Percentiles rank a stretch among this genome's conserved stretches.
phyloP scores from a whole-genome alignment of 2,888 invertebrate genomes.

The Dryocosmus kuriphilus region DNA sequence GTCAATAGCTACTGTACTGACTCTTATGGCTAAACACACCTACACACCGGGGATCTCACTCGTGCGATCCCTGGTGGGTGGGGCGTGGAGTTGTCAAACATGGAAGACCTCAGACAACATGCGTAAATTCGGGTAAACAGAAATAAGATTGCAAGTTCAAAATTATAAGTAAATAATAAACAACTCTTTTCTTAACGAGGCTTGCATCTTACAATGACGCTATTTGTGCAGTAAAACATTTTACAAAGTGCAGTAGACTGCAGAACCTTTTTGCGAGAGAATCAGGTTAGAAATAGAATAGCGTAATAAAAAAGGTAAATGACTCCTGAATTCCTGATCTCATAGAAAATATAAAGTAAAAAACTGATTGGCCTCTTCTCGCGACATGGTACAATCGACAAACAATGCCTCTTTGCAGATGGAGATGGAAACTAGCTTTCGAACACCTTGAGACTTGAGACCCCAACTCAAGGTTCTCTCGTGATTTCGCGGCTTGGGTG shows the following conservation, averaged over 20 bases:
- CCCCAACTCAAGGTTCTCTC: conserved; percentile 58
- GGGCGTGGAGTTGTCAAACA: too few species aligned
- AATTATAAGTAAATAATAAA: too few species aligned
- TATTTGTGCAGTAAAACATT: not conserved
- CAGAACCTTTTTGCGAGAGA: not conserved
- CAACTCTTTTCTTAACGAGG: too few species aligned
- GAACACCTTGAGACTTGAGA: conserved; percentile 57
- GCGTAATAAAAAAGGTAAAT: not conserved
- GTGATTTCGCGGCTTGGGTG: conserved; percentile 19
- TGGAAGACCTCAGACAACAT: too few species aligned
- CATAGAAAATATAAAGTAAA: not conserved
- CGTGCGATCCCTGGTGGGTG: too few species aligned
- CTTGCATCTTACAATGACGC: not conserved
- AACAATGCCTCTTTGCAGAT: conserved; percentile 50
- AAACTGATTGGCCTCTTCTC: not conserved
- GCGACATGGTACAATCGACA: conserved; percentile 22
- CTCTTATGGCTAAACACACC: too few species aligned
- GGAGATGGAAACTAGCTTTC: conserved; percentile 53
- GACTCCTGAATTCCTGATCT: not conserved
- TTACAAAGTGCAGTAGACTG: not conserved
- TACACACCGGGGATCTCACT: too few species aligned
- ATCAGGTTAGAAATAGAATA: not conserved
- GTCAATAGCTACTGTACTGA: too few species aligned
- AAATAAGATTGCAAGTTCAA: too few species aligned
- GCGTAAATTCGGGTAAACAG: too few species aligned